These are phyloP conservation scores for Enteromius thamalakanensis DNA, from an alignment of 2,797 vertebrate species.

Conservation along the genomic window DNA sequence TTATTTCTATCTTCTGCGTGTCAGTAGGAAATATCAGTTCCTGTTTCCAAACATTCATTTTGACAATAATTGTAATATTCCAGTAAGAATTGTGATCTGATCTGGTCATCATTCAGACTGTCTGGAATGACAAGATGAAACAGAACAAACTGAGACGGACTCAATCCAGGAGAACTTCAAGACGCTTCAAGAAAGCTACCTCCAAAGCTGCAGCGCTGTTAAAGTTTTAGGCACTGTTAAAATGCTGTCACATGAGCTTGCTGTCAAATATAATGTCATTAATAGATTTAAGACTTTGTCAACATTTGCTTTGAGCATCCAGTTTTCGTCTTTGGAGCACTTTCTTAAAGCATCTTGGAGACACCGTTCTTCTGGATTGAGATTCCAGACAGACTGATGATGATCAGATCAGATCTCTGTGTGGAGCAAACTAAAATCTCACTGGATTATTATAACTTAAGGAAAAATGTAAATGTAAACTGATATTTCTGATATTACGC, in stretches of 20 bases:
- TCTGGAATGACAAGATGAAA: no score
- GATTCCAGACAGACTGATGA: background rate
- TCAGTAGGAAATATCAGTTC: background rate
- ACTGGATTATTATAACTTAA: background rate
- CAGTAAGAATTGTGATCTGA: background rate
- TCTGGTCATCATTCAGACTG: background rate
- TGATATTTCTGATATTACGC: background rate
- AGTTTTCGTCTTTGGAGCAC: background rate
- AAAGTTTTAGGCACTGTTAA: background rate
- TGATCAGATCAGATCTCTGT: background rate
- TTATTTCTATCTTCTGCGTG: background rate
- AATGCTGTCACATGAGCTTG: background rate
- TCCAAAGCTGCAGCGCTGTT: background rate
- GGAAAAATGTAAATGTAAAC: background rate
- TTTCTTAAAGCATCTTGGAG: background rate
- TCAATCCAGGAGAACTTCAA: no score
- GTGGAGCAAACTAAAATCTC: background rate
- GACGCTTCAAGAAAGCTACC: no score
- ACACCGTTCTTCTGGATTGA: background rate
- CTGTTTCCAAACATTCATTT: background rate
- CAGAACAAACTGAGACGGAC: no score
- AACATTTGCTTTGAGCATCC: background rate
- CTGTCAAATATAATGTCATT: background rate
- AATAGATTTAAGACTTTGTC: background rate
- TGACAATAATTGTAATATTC: background rate